phyloP scores from a whole-genome alignment of 1,140 invertebrate species.

The Chionoecetes opilio region DNA sequence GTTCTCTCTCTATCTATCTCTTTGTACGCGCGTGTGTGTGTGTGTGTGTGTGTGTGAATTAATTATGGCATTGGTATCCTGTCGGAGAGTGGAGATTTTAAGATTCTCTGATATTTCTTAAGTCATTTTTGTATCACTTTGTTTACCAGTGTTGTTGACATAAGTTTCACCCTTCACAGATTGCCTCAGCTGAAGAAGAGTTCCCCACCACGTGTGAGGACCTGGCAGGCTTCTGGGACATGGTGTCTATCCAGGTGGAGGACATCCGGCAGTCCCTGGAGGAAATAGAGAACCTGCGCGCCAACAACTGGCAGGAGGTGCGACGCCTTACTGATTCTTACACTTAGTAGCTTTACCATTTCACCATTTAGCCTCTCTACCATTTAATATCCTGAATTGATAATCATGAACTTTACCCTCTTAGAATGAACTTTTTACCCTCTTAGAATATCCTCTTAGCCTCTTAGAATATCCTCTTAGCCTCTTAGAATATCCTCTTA shows the following conservation, averaged over 20 bases:
- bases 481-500: no score
- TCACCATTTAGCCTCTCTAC: no score
- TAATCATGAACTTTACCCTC: no score
- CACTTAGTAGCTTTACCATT: no score
- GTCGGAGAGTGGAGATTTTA: no score
- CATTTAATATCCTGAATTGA: no score
- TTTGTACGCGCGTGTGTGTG: neutral
- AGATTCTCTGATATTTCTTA: no score
- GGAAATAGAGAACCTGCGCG: constrained; percentile 89
- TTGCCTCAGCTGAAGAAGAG: constrained; percentile 86
- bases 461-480: no score
- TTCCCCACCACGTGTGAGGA: constrained; percentile 95
- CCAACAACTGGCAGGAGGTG: constrained; percentile 88
- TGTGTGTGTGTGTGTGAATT: neutral
- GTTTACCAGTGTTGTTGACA: neutral
- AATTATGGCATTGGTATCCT: no score
- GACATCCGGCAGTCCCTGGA: constrained; percentile 91
- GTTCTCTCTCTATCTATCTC: neutral
- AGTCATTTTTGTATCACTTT: neutral
- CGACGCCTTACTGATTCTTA: no score
- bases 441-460: no score
- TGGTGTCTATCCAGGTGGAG: constrained; percentile 95
- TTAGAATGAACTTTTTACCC: no score
- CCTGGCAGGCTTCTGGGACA: constrained; percentile 98
- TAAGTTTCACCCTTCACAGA: constrained; percentile 6